Conservation (phyloP, 2,888 invertebrate genomes). For the Colletes collaris region DNA sequence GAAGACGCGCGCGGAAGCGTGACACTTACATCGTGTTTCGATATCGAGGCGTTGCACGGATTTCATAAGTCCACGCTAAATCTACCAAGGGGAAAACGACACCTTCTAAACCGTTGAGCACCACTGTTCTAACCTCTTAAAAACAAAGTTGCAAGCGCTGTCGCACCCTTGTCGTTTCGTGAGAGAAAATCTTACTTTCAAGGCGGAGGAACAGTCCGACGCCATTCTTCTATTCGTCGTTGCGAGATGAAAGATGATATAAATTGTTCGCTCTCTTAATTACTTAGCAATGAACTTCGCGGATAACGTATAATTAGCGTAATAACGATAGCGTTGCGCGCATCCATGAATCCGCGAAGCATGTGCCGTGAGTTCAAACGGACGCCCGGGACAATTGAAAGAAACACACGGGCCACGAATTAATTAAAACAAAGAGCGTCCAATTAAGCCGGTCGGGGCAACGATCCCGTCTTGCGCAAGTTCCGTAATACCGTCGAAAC, state of each 20-base stretch:
- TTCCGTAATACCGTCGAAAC: slow-evolving; percentile 45
- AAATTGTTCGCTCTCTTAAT: background rate
- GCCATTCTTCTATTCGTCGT: too few relatives aligned
- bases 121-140: too few relatives aligned
- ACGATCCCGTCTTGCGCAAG: slow-evolving; percentile 43
- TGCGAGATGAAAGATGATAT: too few relatives aligned
- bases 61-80: too few relatives aligned
- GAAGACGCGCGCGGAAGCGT: too few relatives aligned
- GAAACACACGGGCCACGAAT: slow-evolving; percentile 25
- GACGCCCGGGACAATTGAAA: slow-evolving; percentile 34
- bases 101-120: too few relatives aligned
- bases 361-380: background rate
- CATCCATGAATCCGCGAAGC: background rate
- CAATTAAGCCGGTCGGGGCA: slow-evolving; percentile 45
- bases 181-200: too few relatives aligned
- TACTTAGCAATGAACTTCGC: slow-evolving; percentile 30
- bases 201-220: too few relatives aligned
- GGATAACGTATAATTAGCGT: slow-evolving; percentile 27
- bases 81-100: too few relatives aligned
- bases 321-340: slow-evolving; percentile 13
- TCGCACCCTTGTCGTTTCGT: background rate
- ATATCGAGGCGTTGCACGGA: too few relatives aligned
- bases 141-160: too few relatives aligned
- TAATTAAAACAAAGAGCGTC: slow-evolving; percentile 48
- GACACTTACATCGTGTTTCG: background rate